Evolutionary conservation across 2,797 vertebrate genomes (phyloP).

Genomic region (Sebastes cheni): DNA sequence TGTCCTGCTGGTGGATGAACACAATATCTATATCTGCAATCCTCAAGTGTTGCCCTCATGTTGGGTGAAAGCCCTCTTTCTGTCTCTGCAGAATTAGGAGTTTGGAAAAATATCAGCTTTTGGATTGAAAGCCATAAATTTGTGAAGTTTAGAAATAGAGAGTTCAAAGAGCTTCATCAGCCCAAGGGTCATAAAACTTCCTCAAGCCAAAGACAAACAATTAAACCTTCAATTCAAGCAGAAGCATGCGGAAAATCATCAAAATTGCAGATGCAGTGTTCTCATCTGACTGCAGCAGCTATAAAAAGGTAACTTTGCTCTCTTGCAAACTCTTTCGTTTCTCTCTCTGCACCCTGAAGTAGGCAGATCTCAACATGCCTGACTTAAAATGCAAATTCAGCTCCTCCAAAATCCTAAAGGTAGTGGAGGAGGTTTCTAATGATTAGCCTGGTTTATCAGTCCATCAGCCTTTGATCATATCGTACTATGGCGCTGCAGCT

Average conservation of each 20-base stretch:
- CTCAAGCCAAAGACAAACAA: background rate
- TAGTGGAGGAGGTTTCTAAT: slow-evolving; percentile 18
- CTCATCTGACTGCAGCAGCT: slow-evolving; percentile 18
- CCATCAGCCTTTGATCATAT: slow-evolving; percentile 11
- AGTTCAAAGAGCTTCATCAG: background rate
- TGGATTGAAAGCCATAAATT: background rate
- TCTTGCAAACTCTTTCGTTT: background rate
- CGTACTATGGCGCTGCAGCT: background rate
- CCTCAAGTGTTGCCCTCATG: background rate
- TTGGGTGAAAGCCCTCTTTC: background rate
- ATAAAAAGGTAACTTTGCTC: background rate
- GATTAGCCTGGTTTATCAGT: slow-evolving; percentile 17
- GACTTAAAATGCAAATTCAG: slow-evolving; percentile 29
- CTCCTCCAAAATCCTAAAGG: slow-evolving; percentile 33
- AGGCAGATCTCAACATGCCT: slow-evolving; percentile 51
- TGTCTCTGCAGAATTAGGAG: background rate
- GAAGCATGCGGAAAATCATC: background rate
- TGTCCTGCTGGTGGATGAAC: background rate
- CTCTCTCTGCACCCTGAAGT: background rate
- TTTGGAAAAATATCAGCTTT: background rate
- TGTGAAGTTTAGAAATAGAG: background rate
- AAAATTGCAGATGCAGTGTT: background rate
- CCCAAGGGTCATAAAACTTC: background rate
- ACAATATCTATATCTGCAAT: background rate
- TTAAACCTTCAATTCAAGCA: slow-evolving; percentile 27